A percentile compares a stretch with the other conserved stretches of the same genome.
phyloP scores from a whole-genome alignment of 2,113 vertebrate species.

The Neolamprologus kungweensis region DNA sequence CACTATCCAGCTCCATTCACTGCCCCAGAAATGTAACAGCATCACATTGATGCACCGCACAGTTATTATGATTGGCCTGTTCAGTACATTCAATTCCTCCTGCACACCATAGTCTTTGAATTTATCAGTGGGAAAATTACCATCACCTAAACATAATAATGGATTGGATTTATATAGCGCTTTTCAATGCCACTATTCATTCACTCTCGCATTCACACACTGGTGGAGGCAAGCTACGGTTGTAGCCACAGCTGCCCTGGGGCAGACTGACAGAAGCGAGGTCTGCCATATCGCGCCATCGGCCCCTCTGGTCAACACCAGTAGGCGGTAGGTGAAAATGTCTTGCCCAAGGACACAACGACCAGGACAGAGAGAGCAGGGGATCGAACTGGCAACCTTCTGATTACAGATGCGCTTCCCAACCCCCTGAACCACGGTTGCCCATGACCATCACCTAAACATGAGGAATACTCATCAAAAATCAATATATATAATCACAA shows the following conservation, averaged over 20 bases:
- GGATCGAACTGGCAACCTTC: too few relatives aligned
- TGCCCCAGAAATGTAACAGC: background rate
- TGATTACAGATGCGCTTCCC: accelerated
- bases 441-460: accelerated
- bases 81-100: background rate
- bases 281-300: too few relatives aligned
- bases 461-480: accelerated
- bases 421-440: accelerated
- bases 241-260: too few relatives aligned
- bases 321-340: too few relatives aligned
- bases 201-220: too few relatives aligned
- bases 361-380: accelerated
- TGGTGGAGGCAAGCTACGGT: too few relatives aligned
- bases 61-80: background rate
- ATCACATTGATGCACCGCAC: background rate
- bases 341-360: too few relatives aligned
- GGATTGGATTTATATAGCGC: background rate
- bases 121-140: background rate
- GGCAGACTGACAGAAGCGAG: too few relatives aligned
- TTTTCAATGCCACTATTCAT: background rate
- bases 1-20: background rate
- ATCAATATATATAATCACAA: background rate
- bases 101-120: background rate
- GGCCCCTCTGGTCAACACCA: too few relatives aligned
- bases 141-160: background rate